Percentiles rank a stretch among this genome's conserved stretches.
These are phyloP conservation scores for Acrossocheilus wenchowensis DNA, from an alignment of 2,797 vertebrate species.

Conservation along the genomic window DNA sequence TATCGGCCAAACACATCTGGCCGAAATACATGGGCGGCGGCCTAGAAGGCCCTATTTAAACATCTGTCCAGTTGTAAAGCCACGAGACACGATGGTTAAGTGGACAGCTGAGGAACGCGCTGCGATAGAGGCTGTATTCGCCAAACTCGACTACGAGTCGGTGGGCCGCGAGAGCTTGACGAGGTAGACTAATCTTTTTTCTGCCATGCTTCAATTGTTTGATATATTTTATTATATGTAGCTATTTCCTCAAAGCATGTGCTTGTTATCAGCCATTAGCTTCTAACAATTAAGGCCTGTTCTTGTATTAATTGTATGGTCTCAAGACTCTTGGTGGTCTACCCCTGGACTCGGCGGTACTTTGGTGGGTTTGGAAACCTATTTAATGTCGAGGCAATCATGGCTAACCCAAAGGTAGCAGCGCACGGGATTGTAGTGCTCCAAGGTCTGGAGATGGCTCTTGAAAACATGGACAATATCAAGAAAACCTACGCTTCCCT, in stretches of 20 bases:
- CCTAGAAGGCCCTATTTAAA: slow-evolving; percentile 4
- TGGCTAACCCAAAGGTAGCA: slow-evolving; percentile 75
- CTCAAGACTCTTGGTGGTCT: slow-evolving; percentile 83
- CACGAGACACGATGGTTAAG: slow-evolving; percentile 72
- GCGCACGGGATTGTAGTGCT: slow-evolving; percentile 83
- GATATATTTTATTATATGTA: neutral
- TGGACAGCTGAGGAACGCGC: slow-evolving; percentile 73
- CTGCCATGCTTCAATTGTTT: too few species aligned
- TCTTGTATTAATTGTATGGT: neutral
- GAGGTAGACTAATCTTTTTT: slow-evolving; percentile 63
- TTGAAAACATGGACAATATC: slow-evolving; percentile 87
- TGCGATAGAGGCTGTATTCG: slow-evolving; percentile 69
- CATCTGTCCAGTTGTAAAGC: neutral
- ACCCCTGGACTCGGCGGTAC: slow-evolving; percentile 91
- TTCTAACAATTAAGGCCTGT: neutral
- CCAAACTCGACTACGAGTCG: slow-evolving; percentile 67
- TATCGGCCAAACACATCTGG: slow-evolving; percentile 23
- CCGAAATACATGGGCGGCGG: neutral
- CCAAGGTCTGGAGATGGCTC: slow-evolving; percentile 78
- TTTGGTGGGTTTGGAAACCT: slow-evolving; percentile 84
- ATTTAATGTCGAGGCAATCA: slow-evolving; percentile 74
- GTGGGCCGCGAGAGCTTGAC: slow-evolving; percentile 70
- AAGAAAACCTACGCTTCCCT: slow-evolving; percentile 76
- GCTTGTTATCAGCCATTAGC: neutral
- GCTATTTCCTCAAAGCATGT: neutral